phyloP scores from a whole-genome alignment of 2,797 vertebrate species.

The Hapalemur alaotrensis region DNA sequence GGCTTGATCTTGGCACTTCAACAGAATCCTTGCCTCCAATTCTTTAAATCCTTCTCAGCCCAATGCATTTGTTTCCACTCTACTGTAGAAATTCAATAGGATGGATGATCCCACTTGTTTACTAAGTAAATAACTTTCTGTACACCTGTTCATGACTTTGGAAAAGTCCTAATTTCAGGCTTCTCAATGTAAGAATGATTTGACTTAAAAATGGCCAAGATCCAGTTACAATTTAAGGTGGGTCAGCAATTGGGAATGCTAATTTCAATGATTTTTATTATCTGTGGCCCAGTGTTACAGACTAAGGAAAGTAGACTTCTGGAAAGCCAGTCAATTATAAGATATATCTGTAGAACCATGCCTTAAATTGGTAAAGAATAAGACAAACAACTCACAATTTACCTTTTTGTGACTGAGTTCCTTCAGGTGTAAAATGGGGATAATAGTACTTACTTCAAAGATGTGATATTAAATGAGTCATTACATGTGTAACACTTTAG shows the following conservation, averaged over 20 bases:
- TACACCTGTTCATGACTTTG: not conserved
- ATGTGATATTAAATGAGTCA: not conserved
- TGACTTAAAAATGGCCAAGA: slow-evolving; percentile 5
- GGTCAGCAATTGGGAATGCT: not conserved
- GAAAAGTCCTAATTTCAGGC: slow-evolving; percentile 14
- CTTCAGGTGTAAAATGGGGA: not conserved
- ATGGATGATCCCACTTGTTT: not conserved
- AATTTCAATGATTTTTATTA: slow-evolving; percentile 12
- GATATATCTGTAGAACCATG: not conserved
- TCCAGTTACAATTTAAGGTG: not conserved
- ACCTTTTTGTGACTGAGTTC: not conserved
- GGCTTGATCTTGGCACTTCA: not conserved
- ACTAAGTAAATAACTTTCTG: not conserved
- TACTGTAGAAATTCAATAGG: not conserved
- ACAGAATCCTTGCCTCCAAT: not conserved
- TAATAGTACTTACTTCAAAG: not conserved
- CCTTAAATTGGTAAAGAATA: not conserved
- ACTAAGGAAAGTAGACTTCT: not conserved
- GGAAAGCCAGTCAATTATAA: not conserved
- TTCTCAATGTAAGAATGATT: not conserved
- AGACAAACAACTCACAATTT: not conserved
- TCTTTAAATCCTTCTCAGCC: not conserved
- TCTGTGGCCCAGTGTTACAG: not conserved
- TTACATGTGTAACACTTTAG: not conserved
- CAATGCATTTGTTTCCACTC: not conserved